phyloP scores from a whole-genome alignment of 2,113 vertebrate species.

The Oryzias celebensis region DNA sequence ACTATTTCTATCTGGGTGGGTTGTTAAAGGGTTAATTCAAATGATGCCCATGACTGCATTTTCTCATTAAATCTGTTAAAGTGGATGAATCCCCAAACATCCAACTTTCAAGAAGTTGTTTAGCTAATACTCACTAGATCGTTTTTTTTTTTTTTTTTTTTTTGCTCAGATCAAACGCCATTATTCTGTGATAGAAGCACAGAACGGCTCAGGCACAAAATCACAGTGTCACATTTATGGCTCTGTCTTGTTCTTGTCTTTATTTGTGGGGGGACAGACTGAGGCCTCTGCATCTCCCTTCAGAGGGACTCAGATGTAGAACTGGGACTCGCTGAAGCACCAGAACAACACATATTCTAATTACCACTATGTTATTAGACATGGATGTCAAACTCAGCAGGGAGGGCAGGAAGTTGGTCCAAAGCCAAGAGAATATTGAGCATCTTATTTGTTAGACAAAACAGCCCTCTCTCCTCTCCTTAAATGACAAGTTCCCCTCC shows the following conservation, averaged over 20 bases:
- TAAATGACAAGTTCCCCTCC: slow-evolving; percentile 15
- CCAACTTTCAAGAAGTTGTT: no score
- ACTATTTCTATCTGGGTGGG: no score
- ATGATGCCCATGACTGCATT: no score
- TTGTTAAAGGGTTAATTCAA: no score
- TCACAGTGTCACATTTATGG: neutral
- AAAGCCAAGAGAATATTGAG: slow-evolving; percentile 48
- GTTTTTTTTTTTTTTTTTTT: no score
- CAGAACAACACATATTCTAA: slow-evolving; percentile 51
- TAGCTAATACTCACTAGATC: no score
- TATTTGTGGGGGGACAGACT: slow-evolving; percentile 3
- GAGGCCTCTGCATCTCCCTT: slow-evolving; percentile 17
- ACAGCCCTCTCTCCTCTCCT: neutral
- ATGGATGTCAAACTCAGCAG: slow-evolving; percentile 39
- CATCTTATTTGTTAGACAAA: slow-evolving; percentile 43
- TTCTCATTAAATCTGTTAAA: no score
- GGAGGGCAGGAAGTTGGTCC: slow-evolving; percentile 40
- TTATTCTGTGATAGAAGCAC: no score
- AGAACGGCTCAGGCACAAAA: no score
- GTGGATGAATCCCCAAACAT: no score
- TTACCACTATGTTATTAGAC: slow-evolving; percentile 50
- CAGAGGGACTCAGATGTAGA: slow-evolving; percentile 26
- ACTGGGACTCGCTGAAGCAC: slow-evolving; percentile 34
- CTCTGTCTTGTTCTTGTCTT: neutral
- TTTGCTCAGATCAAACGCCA: no score